Evolutionary conservation across 1,140 invertebrate genomes (phyloP).

Genomic region (Macrocentrus cingulum): DNA sequence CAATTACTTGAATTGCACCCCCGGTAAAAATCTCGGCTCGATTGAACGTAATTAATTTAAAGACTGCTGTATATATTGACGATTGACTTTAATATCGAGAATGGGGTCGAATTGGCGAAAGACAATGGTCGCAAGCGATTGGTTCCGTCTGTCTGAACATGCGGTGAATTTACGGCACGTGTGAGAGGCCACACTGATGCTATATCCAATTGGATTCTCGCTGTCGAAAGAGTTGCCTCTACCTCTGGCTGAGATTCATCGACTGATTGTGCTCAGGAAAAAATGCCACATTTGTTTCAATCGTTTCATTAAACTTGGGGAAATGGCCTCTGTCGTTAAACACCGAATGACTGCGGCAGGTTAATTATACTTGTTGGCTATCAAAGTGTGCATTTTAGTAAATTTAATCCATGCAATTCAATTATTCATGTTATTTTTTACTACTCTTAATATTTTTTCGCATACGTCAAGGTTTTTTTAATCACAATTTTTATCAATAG

Average conservation of each 20-base stretch:
- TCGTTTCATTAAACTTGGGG: not conserved
- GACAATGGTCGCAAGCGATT: constrained; percentile 9
- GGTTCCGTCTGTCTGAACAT: constrained; percentile 11
- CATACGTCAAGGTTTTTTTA: too few relatives aligned
- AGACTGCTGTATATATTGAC: too few relatives aligned
- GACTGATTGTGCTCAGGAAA: not conserved
- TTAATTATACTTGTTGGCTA: too few relatives aligned
- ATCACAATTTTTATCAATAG: too few relatives aligned
- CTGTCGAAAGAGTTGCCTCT: constrained; percentile 9
- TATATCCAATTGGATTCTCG: constrained; percentile 9
- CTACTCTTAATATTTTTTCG: not conserved
- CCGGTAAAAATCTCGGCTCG: too few relatives aligned
- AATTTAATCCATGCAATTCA: not conserved
- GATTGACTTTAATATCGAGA: too few relatives aligned
- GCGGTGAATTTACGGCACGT: constrained; percentile 1
- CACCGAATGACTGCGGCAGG: too few relatives aligned
- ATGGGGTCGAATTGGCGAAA: not conserved
- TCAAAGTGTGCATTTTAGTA: not conserved
- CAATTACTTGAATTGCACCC: too few relatives aligned
- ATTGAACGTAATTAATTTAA: too few relatives aligned
- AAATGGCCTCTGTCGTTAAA: too few relatives aligned
- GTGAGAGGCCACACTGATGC: not conserved
- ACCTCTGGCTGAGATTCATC: constrained; percentile 5
- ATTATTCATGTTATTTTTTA: not conserved
- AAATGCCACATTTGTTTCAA: constrained; percentile 5